These are phyloP conservation scores for Caenorhabditis sp. DNA, from an alignment of 2,888 invertebrate species.

Conservation along the genomic window DNA sequence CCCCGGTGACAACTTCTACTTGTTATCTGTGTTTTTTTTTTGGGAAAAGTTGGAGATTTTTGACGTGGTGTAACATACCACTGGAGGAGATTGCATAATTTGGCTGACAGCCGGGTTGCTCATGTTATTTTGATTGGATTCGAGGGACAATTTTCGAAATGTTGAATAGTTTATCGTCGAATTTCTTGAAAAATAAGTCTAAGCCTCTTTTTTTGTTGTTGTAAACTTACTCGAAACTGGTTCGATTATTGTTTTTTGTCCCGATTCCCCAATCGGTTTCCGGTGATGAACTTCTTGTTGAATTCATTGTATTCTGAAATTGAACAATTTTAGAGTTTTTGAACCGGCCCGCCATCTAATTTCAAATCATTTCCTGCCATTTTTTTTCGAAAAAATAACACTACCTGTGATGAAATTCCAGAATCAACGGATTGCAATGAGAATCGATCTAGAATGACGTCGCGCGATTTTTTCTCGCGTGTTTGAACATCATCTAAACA, in stretches of 20 bases:
- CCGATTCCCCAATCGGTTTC: conserved; percentile 7
- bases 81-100: neutral
- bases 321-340: neutral
- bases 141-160: conserved; percentile 47
- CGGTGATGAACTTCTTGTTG: conserved; percentile 37
- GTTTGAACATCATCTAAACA: conserved; percentile 45
- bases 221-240: neutral
- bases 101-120: neutral
- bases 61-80: neutral
- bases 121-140: conserved; percentile 17
- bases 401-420: conserved; percentile 30
- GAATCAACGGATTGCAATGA: conserved; percentile 50
- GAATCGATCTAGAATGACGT: conserved; percentile 37
- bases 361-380: too few species aligned
- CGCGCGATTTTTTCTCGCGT: conserved; percentile 36
- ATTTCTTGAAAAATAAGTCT: conserved; percentile 3
- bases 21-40: conserved; percentile 15
- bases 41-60: neutral
- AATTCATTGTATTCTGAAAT: conserved; percentile 27
- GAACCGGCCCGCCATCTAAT: neutral
- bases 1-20: conserved; percentile 33
- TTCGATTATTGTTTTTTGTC: too few species aligned
- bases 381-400: neutral
- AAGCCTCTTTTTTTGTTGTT: conserved; percentile 4
- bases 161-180: conserved; percentile 47